Percentiles rank a stretch among this genome's conserved stretches.
Evolutionary conservation across 2,888 invertebrate genomes (phyloP).

Genomic region (Callimorpha dominula): DNA sequence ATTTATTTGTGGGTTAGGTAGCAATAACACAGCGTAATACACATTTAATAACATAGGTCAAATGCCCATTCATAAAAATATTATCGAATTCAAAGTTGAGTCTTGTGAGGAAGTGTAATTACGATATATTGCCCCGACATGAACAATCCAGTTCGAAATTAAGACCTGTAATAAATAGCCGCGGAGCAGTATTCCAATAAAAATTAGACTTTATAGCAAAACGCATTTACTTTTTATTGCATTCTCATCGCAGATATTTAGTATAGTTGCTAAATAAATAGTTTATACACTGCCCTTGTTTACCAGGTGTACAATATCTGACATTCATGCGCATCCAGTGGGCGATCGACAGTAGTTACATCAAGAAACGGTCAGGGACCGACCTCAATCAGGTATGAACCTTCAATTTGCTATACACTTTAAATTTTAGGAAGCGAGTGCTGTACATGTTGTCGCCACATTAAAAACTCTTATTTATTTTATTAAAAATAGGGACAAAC

Average conservation of each 20-base stretch:
- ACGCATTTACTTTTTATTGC: background rate
- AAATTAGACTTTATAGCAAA: background rate
- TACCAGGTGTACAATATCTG: conserved; percentile 66
- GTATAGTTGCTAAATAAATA: too few relatives aligned
- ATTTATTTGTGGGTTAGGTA: background rate
- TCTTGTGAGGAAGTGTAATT: background rate
- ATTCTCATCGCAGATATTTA: background rate
- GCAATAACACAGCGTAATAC: background rate
- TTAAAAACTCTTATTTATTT: too few relatives aligned
- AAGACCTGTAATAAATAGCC: too few relatives aligned
- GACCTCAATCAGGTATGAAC: conserved; percentile 57
- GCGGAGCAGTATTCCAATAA: background rate
- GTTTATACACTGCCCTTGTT: background rate
- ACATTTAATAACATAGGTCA: too few relatives aligned
- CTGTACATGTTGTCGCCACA: too few relatives aligned
- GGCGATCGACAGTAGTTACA: conserved; percentile 87
- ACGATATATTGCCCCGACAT: too few relatives aligned
- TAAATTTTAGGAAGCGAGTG: background rate
- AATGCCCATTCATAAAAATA: too few relatives aligned
- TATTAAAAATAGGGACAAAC: too few relatives aligned
- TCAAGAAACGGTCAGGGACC: conserved; percentile 62
- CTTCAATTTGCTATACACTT: background rate
- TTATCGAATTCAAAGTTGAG: background rate
- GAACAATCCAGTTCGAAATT: background rate
- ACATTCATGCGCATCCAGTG: conserved; percentile 87